Evolutionary conservation across 1,140 invertebrate species (phyloP).

Genomic region (Pseudomyrmex dendroicus): DNA sequence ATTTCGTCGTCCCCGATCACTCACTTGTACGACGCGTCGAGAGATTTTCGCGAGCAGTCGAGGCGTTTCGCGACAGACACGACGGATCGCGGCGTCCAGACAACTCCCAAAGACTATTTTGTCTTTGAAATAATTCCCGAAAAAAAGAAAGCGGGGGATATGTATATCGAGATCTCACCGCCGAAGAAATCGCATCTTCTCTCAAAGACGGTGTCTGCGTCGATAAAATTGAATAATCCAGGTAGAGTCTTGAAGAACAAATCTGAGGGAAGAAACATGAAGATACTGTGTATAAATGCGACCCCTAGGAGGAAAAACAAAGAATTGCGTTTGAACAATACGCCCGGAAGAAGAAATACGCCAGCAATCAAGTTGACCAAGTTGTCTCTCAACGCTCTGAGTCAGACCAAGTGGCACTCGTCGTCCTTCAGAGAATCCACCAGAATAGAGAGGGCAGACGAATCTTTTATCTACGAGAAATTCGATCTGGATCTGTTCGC

Average conservation of each 20-base stretch:
- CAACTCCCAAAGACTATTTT: constrained; percentile 7
- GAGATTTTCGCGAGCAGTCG: neutral
- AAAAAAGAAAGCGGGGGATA: constrained; percentile 28
- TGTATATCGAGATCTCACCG: constrained; percentile 78
- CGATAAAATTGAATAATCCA: constrained; percentile 52
- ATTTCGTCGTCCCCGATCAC: constrained; percentile 62
- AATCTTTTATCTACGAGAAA: constrained; percentile 15
- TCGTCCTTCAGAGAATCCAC: neutral
- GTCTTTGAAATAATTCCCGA: neutral
- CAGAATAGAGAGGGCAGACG: constrained; percentile 53
- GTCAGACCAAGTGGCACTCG: constrained; percentile 3
- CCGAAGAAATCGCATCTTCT: constrained; percentile 56
- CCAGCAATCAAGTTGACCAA: constrained; percentile 75
- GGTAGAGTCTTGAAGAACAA: constrained; percentile 77
- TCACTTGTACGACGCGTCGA: neutral
- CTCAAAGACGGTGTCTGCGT: constrained; percentile 24
- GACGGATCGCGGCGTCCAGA: neutral
- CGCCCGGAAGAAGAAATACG: neutral
- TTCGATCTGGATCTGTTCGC: constrained; percentile 86
- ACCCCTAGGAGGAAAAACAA: too few relatives aligned
- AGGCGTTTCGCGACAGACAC: neutral
- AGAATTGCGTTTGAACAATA: too few relatives aligned
- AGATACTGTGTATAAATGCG: constrained; percentile 36
- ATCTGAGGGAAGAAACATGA: constrained; percentile 54
- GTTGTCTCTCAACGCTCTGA: constrained; percentile 59